Base-by-base conservation (phyloP, 2,888 invertebrate genomes). In the Lamellibrachia columna region DNA sequence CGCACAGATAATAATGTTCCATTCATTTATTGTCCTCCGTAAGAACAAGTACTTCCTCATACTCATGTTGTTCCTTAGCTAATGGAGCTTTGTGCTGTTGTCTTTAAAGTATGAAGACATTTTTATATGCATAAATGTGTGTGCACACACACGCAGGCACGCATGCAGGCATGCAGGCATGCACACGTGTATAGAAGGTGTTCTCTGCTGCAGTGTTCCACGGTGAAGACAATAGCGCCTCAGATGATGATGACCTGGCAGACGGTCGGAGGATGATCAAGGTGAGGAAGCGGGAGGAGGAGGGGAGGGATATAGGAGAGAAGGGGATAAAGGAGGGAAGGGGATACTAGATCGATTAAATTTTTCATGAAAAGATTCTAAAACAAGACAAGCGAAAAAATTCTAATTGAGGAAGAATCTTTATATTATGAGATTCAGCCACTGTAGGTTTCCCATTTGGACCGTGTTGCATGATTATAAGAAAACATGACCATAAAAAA, bases 261-360 rank as follows among this genome's bases (percentile, higher is more conserved):
- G 96, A 96, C 94, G 96, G 93, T 28, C 92, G 96, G 22, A 95
- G 95, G 93, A 95, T 95, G 92, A 96, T 96, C 92, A 96, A 96
- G 95, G 96, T 96, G 22, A 75, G 22, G 75, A 40, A 40, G 75
- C 4, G 6, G 22, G 75, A 22, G 22, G 22, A 22, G 75, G 2
- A 4, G n/a, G 22, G 22, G 75, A 22, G n/a, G 22, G 75, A n/a
- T 3, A 15, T 15, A n/a, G 60, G 0, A 9, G 60, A 55, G 55
- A 9, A 55, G 9, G 55, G 55, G 9, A 2, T 9, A 55, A 55
- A 55, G 11, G 15, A 60, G 11, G 60, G 60, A 9, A 11, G 60
- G 60, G 60, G 60, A 60, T 11, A 22, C 3, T 4, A 60, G 60
- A 15, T 40, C 40, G 60, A n/a, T 22, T 4, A 1, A 55, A 55